A percentile compares a stretch with the other conserved stretches of the same genome.
These are phyloP conservation scores for Neoaliturus tenellus DNA, from an alignment of 2,888 invertebrate species.

Conservation along the genomic window DNA sequence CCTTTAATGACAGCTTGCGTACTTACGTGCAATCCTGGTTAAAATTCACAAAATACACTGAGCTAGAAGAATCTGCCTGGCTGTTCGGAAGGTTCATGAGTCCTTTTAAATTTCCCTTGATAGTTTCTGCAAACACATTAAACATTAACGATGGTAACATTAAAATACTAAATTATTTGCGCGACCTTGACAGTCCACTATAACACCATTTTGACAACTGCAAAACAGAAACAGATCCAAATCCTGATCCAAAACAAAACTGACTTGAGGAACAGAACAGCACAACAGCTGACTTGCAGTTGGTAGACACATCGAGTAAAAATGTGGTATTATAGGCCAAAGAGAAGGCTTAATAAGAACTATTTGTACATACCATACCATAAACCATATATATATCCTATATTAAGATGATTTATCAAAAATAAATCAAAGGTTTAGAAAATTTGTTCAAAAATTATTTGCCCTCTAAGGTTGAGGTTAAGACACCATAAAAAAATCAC, in stretches of 20 bases:
- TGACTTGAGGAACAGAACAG: neutral
- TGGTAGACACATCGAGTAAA: no score
- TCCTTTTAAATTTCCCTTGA: constrained; percentile 77
- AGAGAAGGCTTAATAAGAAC: no score
- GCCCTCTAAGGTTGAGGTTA: no score
- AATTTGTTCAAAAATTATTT: no score
- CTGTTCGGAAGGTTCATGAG: constrained; percentile 84
- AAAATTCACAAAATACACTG: constrained; percentile 94
- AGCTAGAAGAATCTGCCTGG: constrained; percentile 54
- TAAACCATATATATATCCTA: no score
- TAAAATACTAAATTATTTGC: constrained; percentile 9
- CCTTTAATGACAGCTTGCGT: constrained; percentile 16
- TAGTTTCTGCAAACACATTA: constrained; percentile 73
- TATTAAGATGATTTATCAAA: no score
- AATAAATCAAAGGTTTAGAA: no score
- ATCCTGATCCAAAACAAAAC: neutral
- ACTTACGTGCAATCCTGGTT: constrained; percentile 99
- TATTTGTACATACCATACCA: no score
- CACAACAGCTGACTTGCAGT: neutral
- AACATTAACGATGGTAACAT: constrained; percentile 61
- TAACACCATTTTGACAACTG: constrained; percentile 47
- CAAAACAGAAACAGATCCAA: no score
- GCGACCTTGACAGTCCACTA: constrained; percentile 7
- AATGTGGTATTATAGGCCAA: no score
- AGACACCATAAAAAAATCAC: no score